phyloP scores from a whole-genome alignment of 2,797 vertebrate species.

The Eutrigla gurnardus region DNA sequence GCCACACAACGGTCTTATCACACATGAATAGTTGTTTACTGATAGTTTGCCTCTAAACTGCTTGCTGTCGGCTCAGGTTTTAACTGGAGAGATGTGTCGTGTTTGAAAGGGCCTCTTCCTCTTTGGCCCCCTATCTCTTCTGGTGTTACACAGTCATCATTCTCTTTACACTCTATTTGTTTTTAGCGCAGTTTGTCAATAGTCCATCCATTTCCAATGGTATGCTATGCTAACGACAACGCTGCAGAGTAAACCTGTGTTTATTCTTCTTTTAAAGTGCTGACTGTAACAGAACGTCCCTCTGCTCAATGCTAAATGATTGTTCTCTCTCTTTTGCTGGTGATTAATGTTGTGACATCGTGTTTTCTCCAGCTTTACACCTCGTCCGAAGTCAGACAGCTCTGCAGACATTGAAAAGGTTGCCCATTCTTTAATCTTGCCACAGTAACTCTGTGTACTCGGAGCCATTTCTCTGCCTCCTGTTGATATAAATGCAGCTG shows the following conservation, averaged over 20 bases:
- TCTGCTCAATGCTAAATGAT: not conserved
- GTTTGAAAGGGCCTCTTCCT: not conserved
- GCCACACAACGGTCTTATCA: not conserved
- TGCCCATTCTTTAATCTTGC: slow-evolving; percentile 23
- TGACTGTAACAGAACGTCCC: not conserved
- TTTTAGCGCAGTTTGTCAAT: not conserved
- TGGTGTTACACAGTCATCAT: not conserved
- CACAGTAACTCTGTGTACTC: slow-evolving; percentile 25
- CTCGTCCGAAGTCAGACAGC: slow-evolving; percentile 13
- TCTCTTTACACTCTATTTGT: not conserved
- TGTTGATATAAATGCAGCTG: slow-evolving; percentile 27
- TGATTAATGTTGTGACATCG: not conserved
- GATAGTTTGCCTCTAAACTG: not conserved
- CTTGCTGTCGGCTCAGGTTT: not conserved
- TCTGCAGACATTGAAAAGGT: slow-evolving; percentile 36
- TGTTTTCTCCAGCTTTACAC: slow-evolving; percentile 16
- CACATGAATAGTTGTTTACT: not conserved
- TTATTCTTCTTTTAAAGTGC: not conserved
- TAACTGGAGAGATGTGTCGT: not conserved
- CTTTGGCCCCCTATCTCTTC: not conserved
- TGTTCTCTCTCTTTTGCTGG: not conserved
- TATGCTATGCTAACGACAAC: not conserved
- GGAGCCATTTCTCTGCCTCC: slow-evolving; percentile 6
- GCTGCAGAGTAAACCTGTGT: not conserved
- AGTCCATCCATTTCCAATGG: not conserved